These are phyloP conservation scores for Acanthopleura granulata DNA, from an alignment of 2,888 invertebrate genomes.

Conservation along the genomic window DNA sequence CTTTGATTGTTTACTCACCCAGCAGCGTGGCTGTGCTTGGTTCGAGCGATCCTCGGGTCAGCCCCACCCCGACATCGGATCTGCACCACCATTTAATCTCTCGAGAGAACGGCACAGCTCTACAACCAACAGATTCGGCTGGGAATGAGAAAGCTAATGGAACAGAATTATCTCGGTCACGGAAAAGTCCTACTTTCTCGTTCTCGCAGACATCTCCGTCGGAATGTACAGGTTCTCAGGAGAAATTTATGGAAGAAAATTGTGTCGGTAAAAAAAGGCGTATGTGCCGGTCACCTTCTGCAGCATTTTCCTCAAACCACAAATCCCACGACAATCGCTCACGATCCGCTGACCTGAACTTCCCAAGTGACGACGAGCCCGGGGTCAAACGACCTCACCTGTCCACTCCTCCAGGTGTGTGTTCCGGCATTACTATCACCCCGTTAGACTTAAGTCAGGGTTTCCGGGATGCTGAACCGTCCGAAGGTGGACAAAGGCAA, in stretches of 20 bases:
- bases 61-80: too few relatives aligned
- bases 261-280: not conserved
- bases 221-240: not conserved
- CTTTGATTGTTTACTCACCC: not conserved
- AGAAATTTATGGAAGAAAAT: not conserved
- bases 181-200: not conserved
- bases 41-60: too few relatives aligned
- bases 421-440: not conserved
- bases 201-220: not conserved
- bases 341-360: not conserved
- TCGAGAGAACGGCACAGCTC: not conserved
- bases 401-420: not conserved
- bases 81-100: too few relatives aligned
- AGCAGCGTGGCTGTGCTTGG: not conserved
- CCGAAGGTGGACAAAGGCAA: not conserved
- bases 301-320: not conserved
- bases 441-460: not conserved
- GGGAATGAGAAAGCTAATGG: not conserved
- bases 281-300: not conserved
- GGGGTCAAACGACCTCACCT: not conserved
- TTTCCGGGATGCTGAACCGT: not conserved
- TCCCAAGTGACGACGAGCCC: not conserved
- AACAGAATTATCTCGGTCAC: not conserved
- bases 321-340: not conserved
- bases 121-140: not conserved